Conservation (phyloP, 2,888 invertebrate genomes). For the Archips crataeganus region DNA sequence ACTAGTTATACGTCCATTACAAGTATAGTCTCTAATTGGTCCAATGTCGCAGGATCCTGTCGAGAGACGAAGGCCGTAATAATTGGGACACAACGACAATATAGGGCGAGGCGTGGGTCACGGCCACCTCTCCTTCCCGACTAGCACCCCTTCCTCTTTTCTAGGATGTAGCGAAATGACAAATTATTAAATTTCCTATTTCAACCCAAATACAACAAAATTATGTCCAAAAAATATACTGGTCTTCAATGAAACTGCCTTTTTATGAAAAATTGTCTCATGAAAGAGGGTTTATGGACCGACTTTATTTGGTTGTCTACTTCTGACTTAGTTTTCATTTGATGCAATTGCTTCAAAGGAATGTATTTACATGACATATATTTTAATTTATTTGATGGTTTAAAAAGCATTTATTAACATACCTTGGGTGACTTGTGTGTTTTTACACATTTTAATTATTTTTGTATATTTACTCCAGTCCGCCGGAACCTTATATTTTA, state of each 20-base stretch:
- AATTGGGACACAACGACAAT: constrained; percentile 76
- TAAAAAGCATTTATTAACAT: background rate
- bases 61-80: constrained; percentile 67
- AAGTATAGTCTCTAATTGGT: constrained; percentile 27
- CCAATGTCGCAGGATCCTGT: constrained; percentile 64
- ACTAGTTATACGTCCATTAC: constrained; percentile 9
- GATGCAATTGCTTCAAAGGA: background rate
- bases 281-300: constrained; percentile 16
- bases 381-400: background rate
- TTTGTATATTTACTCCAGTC: background rate
- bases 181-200: constrained; percentile 35
- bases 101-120: constrained; percentile 74
- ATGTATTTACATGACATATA: background rate
- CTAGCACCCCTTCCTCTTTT: constrained; percentile 6
- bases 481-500: background rate
- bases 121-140: constrained; percentile 55
- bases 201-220: constrained; percentile 22
- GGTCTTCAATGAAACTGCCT: constrained; percentile 20
- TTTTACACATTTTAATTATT: no score
- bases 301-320: constrained; percentile 12
- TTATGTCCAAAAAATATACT: constrained; percentile 15
- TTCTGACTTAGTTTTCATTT: background rate
- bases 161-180: constrained; percentile 33
- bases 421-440: no score
- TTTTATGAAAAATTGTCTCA: constrained; percentile 19